Evolutionary conservation across 2,888 invertebrate genomes (phyloP), one percentile per base, ranked within the genome.

Genomic region (Rhabditoides inermis): DNA sequence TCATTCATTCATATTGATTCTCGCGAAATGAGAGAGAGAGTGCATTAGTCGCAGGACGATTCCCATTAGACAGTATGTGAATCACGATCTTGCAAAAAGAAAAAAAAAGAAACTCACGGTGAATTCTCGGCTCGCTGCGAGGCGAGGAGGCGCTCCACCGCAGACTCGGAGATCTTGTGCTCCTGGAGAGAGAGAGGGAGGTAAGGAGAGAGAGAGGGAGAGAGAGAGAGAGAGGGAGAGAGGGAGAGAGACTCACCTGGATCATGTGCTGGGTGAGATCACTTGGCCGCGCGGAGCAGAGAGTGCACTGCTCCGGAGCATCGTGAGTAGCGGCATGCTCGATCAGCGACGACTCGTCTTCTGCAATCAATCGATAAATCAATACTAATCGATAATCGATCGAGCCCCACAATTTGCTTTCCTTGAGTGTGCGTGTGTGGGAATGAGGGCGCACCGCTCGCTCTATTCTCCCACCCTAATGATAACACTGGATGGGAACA

Each of bases 81-180:
- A n/a, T n/a, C n/a, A n/a, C n/a, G n/a, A n/a, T n/a, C n/a, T 12
- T 10, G 10, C 15, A 10, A 32, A n/a, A 41, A 42, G 22, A 27
- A 30, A 42, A 26, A 26, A 27, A 12, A 39, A 37, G 28, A 45
- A n/a, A 45, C 12, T 36, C 45, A 45, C 35, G 45, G 15, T 28
- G 20, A 10, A 46, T 40, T 18, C 12, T 51, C 51, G 23, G 47
- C 36, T 41, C 49, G 25, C 41, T 64, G 61, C 7, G 54, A 56
- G 36, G 53, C 49, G 18, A 65, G 47, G 23, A 69, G 61, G 46
- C 60, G 57, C 26, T 68, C 66, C 45, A 64, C 65, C 25, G 68
- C 69, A 20, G 57, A 59, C 40, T 70, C 68, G 28, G 65, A 60
- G 32, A 68, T 70, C 20, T 65, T 64, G 51, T 70, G 69, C 26